These are phyloP conservation scores for Desoria tigrina DNA, from an alignment of 2,888 invertebrate species.

Conservation along the genomic window DNA sequence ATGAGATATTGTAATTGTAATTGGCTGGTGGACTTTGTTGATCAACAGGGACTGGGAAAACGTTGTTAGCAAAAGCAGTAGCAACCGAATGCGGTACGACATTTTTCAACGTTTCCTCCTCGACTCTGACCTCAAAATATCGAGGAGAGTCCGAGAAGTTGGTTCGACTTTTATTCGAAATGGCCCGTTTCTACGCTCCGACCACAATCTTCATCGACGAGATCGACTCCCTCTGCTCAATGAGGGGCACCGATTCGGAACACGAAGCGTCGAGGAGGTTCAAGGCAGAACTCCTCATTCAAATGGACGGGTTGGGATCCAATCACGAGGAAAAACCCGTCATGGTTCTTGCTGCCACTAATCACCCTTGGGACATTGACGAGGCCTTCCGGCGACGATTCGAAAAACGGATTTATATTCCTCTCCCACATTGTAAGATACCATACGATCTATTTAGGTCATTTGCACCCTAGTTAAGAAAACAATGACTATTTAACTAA, in stretches of 20 bases:
- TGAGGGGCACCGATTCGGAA: slow-evolving; percentile 79
- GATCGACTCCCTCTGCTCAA: slow-evolving; percentile 81
- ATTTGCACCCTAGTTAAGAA: not conserved
- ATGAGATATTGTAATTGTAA: too few species aligned
- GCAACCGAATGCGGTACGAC: slow-evolving; percentile 87
- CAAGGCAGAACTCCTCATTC: slow-evolving; percentile 83
- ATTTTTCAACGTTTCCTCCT: slow-evolving; percentile 84
- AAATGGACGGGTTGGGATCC: slow-evolving; percentile 78
- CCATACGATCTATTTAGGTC: too few species aligned
- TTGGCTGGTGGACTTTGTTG: too few species aligned
- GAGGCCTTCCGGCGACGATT: slow-evolving; percentile 81
- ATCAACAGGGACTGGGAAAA: slow-evolving; percentile 80
- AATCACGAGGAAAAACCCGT: slow-evolving; percentile 63
- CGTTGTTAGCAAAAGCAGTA: slow-evolving; percentile 79
- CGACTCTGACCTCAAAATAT: slow-evolving; percentile 83
- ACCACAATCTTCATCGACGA: slow-evolving; percentile 90
- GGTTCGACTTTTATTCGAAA: slow-evolving; percentile 80
- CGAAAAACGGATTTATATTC: slow-evolving; percentile 86
- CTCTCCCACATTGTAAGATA: slow-evolving; percentile 66
- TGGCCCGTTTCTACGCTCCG: slow-evolving; percentile 85
- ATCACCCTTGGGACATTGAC: slow-evolving; percentile 89
- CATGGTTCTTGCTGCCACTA: slow-evolving; percentile 87
- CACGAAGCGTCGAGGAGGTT: slow-evolving; percentile 78
- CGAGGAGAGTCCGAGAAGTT: slow-evolving; percentile 89
- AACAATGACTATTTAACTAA: not conserved